A percentile compares a stretch with the other conserved stretches of the same genome.
Evolutionary conservation across 2,113 vertebrate species (phyloP).

Genomic region (Narcine bancroftii): DNA sequence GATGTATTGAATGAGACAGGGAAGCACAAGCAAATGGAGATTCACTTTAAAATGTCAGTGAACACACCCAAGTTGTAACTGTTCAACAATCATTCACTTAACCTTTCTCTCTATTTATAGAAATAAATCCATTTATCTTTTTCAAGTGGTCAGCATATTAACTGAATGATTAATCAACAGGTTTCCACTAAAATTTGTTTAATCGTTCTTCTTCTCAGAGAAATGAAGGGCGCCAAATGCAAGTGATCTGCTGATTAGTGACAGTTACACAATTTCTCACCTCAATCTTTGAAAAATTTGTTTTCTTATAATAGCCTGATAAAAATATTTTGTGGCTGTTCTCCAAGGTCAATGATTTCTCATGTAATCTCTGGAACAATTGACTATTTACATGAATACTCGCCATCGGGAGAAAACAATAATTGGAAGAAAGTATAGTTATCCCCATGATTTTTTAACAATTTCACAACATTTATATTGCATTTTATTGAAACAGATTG

Average conservation of each 20-base stretch:
- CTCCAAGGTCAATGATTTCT: background rate
- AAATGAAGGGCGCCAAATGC: background rate
- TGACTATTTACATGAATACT: background rate
- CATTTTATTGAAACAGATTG: background rate
- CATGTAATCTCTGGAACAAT: background rate
- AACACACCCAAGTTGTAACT: background rate
- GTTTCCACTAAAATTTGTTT: no score
- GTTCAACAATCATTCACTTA: background rate
- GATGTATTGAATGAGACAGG: no score
- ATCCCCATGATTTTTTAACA: background rate
- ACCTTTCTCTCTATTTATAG: background rate
- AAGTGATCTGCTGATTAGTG: background rate
- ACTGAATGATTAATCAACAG: no score
- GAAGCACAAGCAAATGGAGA: no score
- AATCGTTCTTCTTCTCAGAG: no score
- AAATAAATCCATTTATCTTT: no score
- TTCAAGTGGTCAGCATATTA: no score
- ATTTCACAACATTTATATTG: background rate
- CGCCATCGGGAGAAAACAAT: background rate
- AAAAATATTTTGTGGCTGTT: background rate
- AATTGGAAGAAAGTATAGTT: background rate
- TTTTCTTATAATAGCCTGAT: background rate
- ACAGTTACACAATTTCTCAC: background rate
- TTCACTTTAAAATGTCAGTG: no score
- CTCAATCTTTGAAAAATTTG: background rate